These are phyloP conservation scores for Drosophila pseudoananassae DNA, from an alignment of 1,140 invertebrate species.

Conservation along the genomic window DNA sequence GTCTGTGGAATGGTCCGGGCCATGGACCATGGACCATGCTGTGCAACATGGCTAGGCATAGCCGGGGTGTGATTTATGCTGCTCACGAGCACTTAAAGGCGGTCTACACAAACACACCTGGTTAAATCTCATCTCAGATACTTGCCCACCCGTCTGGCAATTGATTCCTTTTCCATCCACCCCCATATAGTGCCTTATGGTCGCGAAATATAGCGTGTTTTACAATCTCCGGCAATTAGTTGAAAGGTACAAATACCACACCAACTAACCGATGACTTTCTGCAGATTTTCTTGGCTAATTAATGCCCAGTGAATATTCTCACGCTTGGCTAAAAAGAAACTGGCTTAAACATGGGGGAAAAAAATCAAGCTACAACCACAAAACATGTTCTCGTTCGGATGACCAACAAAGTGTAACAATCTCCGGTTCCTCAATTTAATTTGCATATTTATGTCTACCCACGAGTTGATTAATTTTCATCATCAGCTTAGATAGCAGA, in stretches of 20 bases:
- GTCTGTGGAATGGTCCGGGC: constrained; percentile 46
- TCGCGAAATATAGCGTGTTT: constrained; percentile 63
- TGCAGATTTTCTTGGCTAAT: constrained; percentile 69
- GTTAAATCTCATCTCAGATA: background rate
- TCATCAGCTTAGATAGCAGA: constrained; percentile 28
- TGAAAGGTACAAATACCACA: constrained; percentile 18
- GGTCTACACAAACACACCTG: constrained; percentile 14
- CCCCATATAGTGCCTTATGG: constrained; percentile 12
- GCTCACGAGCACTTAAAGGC: constrained; percentile 38
- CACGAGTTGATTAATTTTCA: constrained; percentile 63
- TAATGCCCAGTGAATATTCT: constrained; percentile 79
- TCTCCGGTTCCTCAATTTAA: constrained; percentile 66
- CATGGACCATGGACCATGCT: constrained; percentile 25
- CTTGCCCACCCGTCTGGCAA: constrained; percentile 18
- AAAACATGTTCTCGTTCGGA: constrained; percentile 55
- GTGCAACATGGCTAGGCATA: constrained; percentile 32
- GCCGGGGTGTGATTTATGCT: constrained; percentile 61
- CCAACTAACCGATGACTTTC: constrained; percentile 55
- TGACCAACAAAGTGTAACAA: constrained; percentile 60
- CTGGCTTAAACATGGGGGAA: background rate
- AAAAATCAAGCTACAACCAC: background rate
- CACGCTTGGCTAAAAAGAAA: constrained; percentile 54
- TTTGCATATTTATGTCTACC: constrained; percentile 64
- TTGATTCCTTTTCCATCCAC: constrained; percentile 15
- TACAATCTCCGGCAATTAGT: constrained; percentile 68